These are phyloP conservation scores for Fabriciana adippe DNA, from an alignment of 2,888 invertebrate genomes.

Conservation along the genomic window DNA sequence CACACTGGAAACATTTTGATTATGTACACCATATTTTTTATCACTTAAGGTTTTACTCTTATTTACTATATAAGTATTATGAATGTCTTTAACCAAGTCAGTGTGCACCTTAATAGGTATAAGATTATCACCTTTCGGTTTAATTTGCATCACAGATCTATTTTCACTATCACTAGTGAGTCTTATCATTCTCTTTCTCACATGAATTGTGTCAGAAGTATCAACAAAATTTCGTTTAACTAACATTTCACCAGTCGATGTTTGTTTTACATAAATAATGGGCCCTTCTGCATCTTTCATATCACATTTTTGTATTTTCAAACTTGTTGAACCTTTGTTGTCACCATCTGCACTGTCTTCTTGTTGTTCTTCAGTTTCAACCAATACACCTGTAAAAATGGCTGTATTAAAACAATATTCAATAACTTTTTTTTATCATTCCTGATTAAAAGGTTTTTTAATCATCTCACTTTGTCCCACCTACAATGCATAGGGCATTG, in stretches of 20 bases:
- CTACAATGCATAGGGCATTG: no score
- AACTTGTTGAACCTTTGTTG: conserved; percentile 56
- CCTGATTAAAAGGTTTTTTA: no score
- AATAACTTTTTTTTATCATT: neutral
- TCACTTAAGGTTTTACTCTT: conserved; percentile 77
- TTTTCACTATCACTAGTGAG: conserved; percentile 74
- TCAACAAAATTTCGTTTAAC: conserved; percentile 70
- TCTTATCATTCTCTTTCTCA: conserved; percentile 73
- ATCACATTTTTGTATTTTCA: conserved; percentile 57
- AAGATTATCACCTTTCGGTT: conserved; percentile 62
- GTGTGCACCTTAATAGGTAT: conserved; percentile 73
- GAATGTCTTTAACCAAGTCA: conserved; percentile 79
- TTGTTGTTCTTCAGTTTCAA: conserved; percentile 82
- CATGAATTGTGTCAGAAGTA: conserved; percentile 66
- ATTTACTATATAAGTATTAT: conserved; percentile 77
- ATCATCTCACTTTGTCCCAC: no score
- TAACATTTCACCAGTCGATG: conserved; percentile 69
- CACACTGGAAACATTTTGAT: conserved; percentile 74
- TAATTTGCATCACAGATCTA: conserved; percentile 72
- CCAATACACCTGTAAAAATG: conserved; percentile 77
- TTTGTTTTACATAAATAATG: conserved; percentile 74
- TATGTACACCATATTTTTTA: conserved; percentile 78
- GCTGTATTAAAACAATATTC: neutral
- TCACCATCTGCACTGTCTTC: conserved; percentile 81
- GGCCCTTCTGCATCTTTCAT: conserved; percentile 62